Evolutionary conservation across 2,113 vertebrate species (phyloP).

Genomic region (Oxyruncus cristatus): DNA sequence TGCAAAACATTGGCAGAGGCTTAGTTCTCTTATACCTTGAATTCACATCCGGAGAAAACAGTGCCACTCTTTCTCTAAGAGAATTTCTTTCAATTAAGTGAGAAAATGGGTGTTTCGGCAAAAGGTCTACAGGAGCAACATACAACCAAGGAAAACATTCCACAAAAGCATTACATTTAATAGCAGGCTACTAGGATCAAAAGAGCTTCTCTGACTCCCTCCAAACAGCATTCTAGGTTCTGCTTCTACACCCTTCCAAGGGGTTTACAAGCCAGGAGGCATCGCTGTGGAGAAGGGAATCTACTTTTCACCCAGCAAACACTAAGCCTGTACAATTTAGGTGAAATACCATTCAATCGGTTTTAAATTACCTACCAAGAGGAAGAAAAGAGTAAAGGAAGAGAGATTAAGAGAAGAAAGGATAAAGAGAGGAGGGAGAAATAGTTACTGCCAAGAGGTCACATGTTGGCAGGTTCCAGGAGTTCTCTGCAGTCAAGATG

Average conservation of each 20-base stretch:
- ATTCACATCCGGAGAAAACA: not conserved
- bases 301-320: no score
- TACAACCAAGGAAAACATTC: not conserved
- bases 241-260: no score
- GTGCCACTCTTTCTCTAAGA: not conserved
- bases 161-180: not conserved
- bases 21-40: not conserved
- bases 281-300: no score
- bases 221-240: no score
- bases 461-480: not conserved
- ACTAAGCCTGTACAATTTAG: no score
- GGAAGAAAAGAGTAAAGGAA: not conserved
- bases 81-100: not conserved
- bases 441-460: not conserved
- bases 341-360: no score
- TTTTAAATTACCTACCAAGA: not conserved
- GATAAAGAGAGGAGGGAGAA: not conserved
- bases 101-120: not conserved
- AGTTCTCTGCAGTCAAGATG: no score
- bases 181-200: no score
- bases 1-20: no score
- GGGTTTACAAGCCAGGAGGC: no score
- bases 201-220: no score
- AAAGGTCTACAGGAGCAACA: not conserved
- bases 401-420: not conserved